Evolutionary conservation across 2,888 invertebrate species (phyloP).

Genomic region (Listrodromus nycthemerus): DNA sequence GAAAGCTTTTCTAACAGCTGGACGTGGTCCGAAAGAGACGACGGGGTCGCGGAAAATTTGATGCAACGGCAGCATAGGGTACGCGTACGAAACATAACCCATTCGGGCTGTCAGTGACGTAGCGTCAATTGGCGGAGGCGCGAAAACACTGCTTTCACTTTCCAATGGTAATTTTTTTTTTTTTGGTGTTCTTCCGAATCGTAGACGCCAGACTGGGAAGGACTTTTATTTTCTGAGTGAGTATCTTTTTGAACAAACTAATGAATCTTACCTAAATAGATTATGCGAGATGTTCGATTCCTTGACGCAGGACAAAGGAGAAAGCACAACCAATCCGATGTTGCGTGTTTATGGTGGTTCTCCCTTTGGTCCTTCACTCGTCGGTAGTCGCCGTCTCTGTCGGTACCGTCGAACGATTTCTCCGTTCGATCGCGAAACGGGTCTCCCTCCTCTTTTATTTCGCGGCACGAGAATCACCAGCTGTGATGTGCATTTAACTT

Average conservation of each 20-base stretch:
- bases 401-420: conserved; percentile 20
- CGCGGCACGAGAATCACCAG: conserved; percentile 57
- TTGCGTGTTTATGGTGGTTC: conserved; percentile 60
- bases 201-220: neutral
- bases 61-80: conserved; percentile 69
- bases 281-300: conserved; percentile 72
- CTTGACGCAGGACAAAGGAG: conserved; percentile 74
- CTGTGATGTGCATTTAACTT: conserved; percentile 52
- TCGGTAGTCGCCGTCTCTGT: conserved; percentile 26
- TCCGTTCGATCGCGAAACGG: conserved; percentile 43
- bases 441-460: conserved; percentile 37
- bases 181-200: neutral
- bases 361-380: conserved; percentile 39
- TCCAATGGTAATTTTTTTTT: conserved; percentile 25
- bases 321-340: conserved; percentile 71
- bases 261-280: conserved; percentile 52
- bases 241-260: conserved; percentile 3
- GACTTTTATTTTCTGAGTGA: conserved; percentile 14
- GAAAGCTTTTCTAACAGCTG: conserved; percentile 5
- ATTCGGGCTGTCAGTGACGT: conserved; percentile 75
- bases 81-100: conserved; percentile 73
- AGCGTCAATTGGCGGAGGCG: conserved; percentile 74
- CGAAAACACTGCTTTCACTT: conserved; percentile 74
- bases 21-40: neutral
- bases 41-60: conserved; percentile 42